Evolutionary conservation across 2,113 vertebrate genomes (phyloP).

Genomic region (Pachypanchax playfairii): DNA sequence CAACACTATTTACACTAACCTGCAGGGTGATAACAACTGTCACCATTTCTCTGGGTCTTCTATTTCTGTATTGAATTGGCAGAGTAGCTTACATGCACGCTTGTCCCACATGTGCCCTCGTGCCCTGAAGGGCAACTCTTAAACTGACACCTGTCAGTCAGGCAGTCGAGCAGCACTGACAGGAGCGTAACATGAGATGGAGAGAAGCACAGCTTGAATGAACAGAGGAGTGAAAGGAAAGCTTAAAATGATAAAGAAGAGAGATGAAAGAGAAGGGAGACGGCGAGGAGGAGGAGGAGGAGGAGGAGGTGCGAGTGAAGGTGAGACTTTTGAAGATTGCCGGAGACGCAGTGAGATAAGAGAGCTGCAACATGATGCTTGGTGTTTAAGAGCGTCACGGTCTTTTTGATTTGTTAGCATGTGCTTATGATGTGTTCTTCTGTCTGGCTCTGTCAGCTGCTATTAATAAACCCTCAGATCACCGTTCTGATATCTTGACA

Average conservation of each 20-base stretch:
- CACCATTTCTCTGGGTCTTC: slow-evolving; percentile 39
- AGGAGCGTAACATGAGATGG: slow-evolving; percentile 55
- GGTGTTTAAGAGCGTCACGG: slow-evolving; percentile 69
- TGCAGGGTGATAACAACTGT: slow-evolving; percentile 37
- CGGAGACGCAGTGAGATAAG: slow-evolving; percentile 62
- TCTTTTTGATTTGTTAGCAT: slow-evolving; percentile 75
- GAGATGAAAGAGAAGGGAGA: slow-evolving; percentile 49
- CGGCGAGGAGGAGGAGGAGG: slow-evolving; percentile 46
- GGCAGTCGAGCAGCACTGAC: slow-evolving; percentile 49
- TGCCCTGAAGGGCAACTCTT: slow-evolving; percentile 51
- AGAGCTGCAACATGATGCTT: slow-evolving; percentile 50
- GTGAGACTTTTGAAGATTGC: slow-evolving; percentile 73
- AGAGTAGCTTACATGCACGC: slow-evolving; percentile 12
- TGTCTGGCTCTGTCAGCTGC: slow-evolving; percentile 70
- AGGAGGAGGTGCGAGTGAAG: slow-evolving; percentile 57
- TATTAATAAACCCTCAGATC: slow-evolving; percentile 78
- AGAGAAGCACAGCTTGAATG: slow-evolving; percentile 37
- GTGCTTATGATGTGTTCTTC: slow-evolving; percentile 73
- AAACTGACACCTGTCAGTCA: slow-evolving; percentile 77
- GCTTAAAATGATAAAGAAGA: slow-evolving; percentile 59
- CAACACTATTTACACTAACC: slow-evolving; percentile 34
- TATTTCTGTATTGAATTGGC: slow-evolving; percentile 48
- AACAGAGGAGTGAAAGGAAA: slow-evolving; percentile 36
- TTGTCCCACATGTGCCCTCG: slow-evolving; percentile 27
- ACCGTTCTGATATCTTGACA: slow-evolving; percentile 69